Base-by-base conservation (phyloP, 1,140 invertebrate species). In the Phymorhynchus buccinoides region DNA sequence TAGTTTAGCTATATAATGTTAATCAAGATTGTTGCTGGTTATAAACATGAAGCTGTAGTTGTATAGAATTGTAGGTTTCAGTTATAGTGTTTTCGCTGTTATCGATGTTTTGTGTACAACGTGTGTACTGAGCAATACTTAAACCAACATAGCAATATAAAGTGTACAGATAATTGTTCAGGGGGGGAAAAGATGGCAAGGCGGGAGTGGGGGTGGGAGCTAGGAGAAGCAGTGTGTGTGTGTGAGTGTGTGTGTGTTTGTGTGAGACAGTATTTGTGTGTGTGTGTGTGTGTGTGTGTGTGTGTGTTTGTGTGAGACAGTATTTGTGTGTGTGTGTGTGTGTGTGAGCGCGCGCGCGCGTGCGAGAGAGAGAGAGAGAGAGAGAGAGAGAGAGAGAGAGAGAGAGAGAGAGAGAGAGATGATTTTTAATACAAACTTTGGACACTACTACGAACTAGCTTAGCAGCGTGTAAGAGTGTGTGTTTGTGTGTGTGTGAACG, bases 51-150 rank as follows among this genome's bases (percentile, higher is more conserved):
- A n/a, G n/a, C n/a, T n/a, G n/a, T n/a, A n/a, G n/a, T n/a, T n/a
- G n/a, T n/a, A n/a, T n/a, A n/a, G n/a, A n/a, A n/a, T n/a, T n/a
- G n/a, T n/a, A n/a, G n/a, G n/a, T n/a, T n/a, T n/a, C n/a, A n/a
- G n/a, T 27, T 18, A 27, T 62, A 16, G n/a, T 27, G 56, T 27
- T 62, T 62, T 62, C 56, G 0, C 6, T 27, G n/a, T 62, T 62
- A 27, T 62, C 56, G 18, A 22, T 27, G 56, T 62, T 14, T 62
- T 27, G 56, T 62, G 56, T 62, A 14, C 56, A 62, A 62, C 56
- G 12, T 62, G 56, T 62, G 56, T 62, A 62, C 56, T 62, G n/a
- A 62, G 56, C 56, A 62, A 62, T 62, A 62, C 56, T 62, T 62
- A 4, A 62, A 62, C n/a, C 12, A 62, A 16, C 4, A 62, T 4